Conservation (phyloP, 64 coral and sea anemone species). For the Dendronephthya gigantea region DNA sequence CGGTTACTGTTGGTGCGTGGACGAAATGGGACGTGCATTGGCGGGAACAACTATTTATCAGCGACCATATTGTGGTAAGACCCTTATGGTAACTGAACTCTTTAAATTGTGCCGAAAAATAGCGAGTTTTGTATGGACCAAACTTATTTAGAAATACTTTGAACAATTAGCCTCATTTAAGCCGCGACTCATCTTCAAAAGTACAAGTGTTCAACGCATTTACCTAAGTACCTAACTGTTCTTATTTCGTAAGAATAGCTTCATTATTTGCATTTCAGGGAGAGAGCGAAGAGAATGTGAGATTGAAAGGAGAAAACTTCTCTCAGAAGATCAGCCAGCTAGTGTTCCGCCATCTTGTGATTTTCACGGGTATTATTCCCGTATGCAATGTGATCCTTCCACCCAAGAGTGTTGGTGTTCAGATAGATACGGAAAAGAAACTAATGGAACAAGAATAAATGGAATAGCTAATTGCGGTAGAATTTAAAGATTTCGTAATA, state of each 20-base stretch:
- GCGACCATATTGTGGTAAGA: constrained; percentile 11
- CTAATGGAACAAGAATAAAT: background rate
- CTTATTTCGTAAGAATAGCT: background rate
- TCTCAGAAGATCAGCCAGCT: background rate
- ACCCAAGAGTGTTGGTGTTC: background rate
- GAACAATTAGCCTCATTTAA: too few relatives aligned
- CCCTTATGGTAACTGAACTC: too few relatives aligned
- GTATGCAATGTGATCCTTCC: background rate
- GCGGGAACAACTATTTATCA: background rate
- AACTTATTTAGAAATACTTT: too few relatives aligned
- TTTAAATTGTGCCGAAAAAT: background rate
- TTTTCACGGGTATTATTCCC: background rate
- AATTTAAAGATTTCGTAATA: background rate
- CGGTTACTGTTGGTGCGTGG: background rate
- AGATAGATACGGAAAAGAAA: background rate
- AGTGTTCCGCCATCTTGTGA: background rate
- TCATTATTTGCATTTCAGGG: background rate
- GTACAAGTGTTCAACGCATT: too few relatives aligned
- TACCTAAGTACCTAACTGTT: too few relatives aligned
- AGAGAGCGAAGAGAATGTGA: background rate
- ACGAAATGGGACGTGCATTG: background rate
- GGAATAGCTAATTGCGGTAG: constrained; percentile 7
- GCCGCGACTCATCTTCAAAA: too few relatives aligned
- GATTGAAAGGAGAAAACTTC: background rate
- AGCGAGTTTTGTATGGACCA: background rate